Evolutionary conservation across 1,140 invertebrate genomes (phyloP), one percentile per base, ranked within the genome.

Genomic region (Drosophila erecta): DNA sequence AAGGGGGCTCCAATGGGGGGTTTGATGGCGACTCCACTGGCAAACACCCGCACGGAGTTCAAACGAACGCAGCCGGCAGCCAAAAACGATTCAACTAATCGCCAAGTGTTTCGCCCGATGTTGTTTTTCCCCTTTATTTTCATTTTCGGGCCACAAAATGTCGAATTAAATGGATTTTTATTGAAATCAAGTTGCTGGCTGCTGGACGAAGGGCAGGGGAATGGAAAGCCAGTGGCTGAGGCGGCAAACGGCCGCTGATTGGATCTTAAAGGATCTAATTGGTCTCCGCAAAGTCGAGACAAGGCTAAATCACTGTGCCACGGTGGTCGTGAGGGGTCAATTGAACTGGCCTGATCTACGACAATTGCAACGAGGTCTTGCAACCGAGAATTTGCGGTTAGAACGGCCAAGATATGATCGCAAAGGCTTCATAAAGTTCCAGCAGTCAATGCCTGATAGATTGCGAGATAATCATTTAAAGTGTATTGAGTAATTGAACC

Each of bases 111-210:
- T 84, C 77, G 46, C 49, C 44, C 60, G 33, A 40, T 70, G 47
- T 50, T 40, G 30, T 33, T 24, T 24, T 51, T 44, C 53, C 47
- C 47, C 47, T 50, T 50, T 50, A 50, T 33, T 62, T 54, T 43
- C 49, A 20, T 87, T 78, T 87, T 65, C 17, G 51, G 75, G 84
- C 84, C 83, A 76, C 84, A 83, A 71, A 87, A 89, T 89, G 84
- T 84, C 84, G 79, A 89, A 84, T 87, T 89, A 87, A 87, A 87
- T 87, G 84, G 79, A 84, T 83, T 89, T 89, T 89, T 87, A 87
- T 87, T 87, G 83, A 87, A 87, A 87, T 87, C 76, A 79, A 89
- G 80, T 70, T 62, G 54, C 60, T 35, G 24, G 27, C 7, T 30
- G 15, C 8, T 14, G 12, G 11, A n/a, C n/a, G 37, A 37, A 24